Percentiles rank a stretch among this genome's conserved stretches.
phyloP scores from a whole-genome alignment of 2,888 invertebrate species.

The Hanleya hanleyi region DNA sequence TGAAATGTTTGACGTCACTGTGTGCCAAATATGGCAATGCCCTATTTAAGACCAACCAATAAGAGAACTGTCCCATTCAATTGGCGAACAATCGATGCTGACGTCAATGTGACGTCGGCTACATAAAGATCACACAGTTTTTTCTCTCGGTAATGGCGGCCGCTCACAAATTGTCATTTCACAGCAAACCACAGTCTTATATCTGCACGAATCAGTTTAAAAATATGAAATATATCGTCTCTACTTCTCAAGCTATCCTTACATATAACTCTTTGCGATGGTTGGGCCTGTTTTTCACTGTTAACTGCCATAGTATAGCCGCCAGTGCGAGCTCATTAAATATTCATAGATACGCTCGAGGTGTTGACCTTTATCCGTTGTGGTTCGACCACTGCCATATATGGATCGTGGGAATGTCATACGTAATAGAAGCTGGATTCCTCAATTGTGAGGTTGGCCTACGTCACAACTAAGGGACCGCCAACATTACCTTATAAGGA shows the following conservation, averaged over 20 bases:
- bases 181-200: neutral
- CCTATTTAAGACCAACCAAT: conserved; percentile 53
- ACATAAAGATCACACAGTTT: neutral
- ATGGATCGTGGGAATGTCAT: conserved; percentile 50
- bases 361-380: conserved; percentile 39
- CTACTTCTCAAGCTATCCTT: neutral
- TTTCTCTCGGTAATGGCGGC: neutral
- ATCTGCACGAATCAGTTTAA: neutral
- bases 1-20: conserved; percentile 52
- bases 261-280: neutral
- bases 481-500: conserved; percentile 45
- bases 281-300: neutral
- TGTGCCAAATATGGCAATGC: conserved; percentile 59
- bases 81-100: conserved; percentile 18
- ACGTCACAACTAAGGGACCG: conserved; percentile 25
- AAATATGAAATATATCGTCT: neutral
- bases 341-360: conserved; percentile 16
- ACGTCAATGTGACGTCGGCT: conserved; percentile 43
- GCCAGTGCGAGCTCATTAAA: conserved; percentile 24
- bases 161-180: neutral
- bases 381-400: conserved; percentile 59
- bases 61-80: conserved; percentile 11
- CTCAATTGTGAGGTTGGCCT: conserved; percentile 31
- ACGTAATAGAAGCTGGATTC: conserved; percentile 32
- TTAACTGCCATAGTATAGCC: neutral